Evolutionary conservation across 1,140 invertebrate genomes (phyloP).

Genomic region (Drosophila melanogaster): Release_6_plus_ISO1_MT NT_033777.3:15288501-15289000

Average conservation of each 20-base stretch:
- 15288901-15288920: conserved; percentile 77
- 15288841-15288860: conserved; percentile 5
- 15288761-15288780: conserved; percentile 77
- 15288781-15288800: conserved; percentile 70
- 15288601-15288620: conserved; percentile 79
- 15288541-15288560: conserved; percentile 28
- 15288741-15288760: conserved; percentile 82
- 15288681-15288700: conserved; percentile 93
- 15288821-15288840: conserved; percentile 1
- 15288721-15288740: conserved; percentile 82
- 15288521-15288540: conserved; percentile 63
- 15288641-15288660: conserved; percentile 80
- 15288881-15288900: conserved; percentile 74
- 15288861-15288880: conserved; percentile 68
- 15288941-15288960: conserved; percentile 77
- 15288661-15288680: conserved; percentile 86
- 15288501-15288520: conserved; percentile 61
- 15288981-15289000: conserved; percentile 7
- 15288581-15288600: conserved; percentile 74
- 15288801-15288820: conserved; percentile 25
- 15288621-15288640: conserved; percentile 86
- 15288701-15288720: conserved; percentile 85
- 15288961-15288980: conserved; percentile 13
- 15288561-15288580: conserved; percentile 33
- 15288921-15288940: conserved; percentile 83